Base-by-base conservation (phyloP, 2,113 vertebrate genomes). In the Hemibagrus wyckioides region DNA sequence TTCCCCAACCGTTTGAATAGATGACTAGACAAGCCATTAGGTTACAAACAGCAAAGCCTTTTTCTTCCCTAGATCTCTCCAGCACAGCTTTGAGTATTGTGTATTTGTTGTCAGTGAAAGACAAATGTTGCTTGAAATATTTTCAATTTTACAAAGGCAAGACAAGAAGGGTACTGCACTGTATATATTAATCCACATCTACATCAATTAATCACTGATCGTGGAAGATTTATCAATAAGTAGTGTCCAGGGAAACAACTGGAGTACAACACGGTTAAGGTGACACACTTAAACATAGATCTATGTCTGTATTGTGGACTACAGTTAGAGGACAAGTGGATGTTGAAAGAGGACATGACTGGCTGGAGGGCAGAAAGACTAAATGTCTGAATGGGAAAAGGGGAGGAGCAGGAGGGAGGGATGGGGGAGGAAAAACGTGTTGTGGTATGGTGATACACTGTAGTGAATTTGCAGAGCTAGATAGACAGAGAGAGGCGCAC, bases 291-390 rank as follows among this genome's bases (percentile, higher is more conserved):
- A 4, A 86, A 54, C 14, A 56, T 48, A 28, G 3, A 57, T 52
- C 67, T 25, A n/a, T 63, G 69, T 28, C 33, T 82, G 85, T 71
- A 44, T 44, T 69, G 63, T 54, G 44, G 14, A 65, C 33, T 77
- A 75, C 57, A 57, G 67, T 33, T 71, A 57, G 25, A 67, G 79
- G 79, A 86, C 67, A 89, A 73, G 77, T 69, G 54, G 48, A 14
- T 63, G 33, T 57, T 82, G 19, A 82, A 85, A 65, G 36, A 71
- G 77, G 56, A 82, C 80, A 63, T 44, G 30, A 71, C 21, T 41
- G 33, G 57, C 69, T 80, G 39, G 39, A 73, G 87, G 83, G 75
- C 83, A 88, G 67, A 61, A 17, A 73, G 56, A 82, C 15, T 33
- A 67, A 57, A 65, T 33, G 80, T 21, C 25, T 54, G 57, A 87